Evolutionary conservation across 2,888 invertebrate genomes (phyloP).

Genomic region (Beris morrisii): DNA sequence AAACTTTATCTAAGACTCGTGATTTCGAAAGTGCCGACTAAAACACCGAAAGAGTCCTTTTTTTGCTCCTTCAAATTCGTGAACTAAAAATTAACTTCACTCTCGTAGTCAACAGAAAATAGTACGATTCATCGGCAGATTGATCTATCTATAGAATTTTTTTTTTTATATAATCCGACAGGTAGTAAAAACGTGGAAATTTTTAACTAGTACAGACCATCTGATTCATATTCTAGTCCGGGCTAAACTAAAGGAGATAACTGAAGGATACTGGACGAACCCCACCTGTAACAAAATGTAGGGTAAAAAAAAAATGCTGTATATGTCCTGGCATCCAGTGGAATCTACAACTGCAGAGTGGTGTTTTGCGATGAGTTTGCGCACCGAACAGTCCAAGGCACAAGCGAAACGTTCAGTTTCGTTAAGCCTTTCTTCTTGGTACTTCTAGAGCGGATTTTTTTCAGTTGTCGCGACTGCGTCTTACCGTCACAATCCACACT

Average conservation of each 20-base stretch:
- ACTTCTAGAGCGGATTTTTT: too few species aligned
- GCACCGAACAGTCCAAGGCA: neutral
- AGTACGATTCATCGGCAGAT: too few species aligned
- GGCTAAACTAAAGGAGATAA: constrained; percentile 45
- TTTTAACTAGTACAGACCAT: constrained; percentile 42
- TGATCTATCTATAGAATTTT: too few species aligned
- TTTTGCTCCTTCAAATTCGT: too few species aligned
- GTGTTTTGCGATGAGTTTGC: constrained; percentile 30
- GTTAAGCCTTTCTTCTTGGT: neutral
- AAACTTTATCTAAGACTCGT: too few species aligned
- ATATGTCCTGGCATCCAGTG: constrained; percentile 6
- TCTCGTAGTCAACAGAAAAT: too few species aligned
- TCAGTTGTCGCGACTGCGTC: neutral
- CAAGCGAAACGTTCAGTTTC: neutral
- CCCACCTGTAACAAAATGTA: constrained; percentile 42
- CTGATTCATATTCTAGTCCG: constrained; percentile 45
- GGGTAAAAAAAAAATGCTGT: constrained; percentile 33
- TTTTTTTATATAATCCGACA: constrained; percentile 34
- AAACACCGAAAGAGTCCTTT: too few species aligned
- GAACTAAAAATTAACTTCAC: too few species aligned
- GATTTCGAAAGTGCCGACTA: too few species aligned
- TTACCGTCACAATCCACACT: constrained; percentile 5
- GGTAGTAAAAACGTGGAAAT: constrained; percentile 36
- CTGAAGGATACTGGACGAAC: constrained; percentile 45
- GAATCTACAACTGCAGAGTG: constrained; percentile 16